phyloP scores from a whole-genome alignment of 2,888 invertebrate genomes.

The Notodonta dromedarius region DNA sequence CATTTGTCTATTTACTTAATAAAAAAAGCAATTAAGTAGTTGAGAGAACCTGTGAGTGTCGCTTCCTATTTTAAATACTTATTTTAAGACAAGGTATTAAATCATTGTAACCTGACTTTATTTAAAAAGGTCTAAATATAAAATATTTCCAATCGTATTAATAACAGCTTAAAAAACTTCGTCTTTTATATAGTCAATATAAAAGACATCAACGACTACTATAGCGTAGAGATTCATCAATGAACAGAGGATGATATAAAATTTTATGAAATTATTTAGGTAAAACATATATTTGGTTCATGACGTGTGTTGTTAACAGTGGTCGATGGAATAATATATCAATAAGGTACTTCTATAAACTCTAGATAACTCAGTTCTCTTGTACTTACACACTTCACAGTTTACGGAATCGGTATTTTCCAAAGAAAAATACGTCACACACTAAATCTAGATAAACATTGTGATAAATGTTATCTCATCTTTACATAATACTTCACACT shows the following conservation, averaged over 20 bases:
- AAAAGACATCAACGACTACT: conserved; percentile 41
- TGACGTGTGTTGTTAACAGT: no score
- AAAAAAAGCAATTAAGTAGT: not conserved
- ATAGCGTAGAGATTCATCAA: conserved; percentile 7
- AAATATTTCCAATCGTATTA: no score
- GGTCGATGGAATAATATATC: not conserved
- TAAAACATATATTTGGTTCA: no score
- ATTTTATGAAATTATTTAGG: no score
- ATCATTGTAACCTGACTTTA: no score
- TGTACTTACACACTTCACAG: not conserved
- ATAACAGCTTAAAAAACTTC: conserved; percentile 9
- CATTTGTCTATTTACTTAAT: conserved; percentile 12
- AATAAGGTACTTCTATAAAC: not conserved
- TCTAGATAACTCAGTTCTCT: not conserved
- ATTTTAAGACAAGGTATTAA: no score
- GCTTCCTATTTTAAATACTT: no score
- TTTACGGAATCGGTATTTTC: not conserved
- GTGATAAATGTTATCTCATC: not conserved
- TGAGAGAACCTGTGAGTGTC: no score
- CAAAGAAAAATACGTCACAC: not conserved
- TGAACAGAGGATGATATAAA: not conserved
- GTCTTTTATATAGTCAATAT: conserved; percentile 16
- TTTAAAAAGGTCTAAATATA: no score
- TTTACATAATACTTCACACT: no score
- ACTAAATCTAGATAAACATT: not conserved